Percentiles rank a stretch among this genome's conserved stretches.
Conservation (phyloP, 2,888 invertebrate genomes). For the Cotesia congregata region DNA sequence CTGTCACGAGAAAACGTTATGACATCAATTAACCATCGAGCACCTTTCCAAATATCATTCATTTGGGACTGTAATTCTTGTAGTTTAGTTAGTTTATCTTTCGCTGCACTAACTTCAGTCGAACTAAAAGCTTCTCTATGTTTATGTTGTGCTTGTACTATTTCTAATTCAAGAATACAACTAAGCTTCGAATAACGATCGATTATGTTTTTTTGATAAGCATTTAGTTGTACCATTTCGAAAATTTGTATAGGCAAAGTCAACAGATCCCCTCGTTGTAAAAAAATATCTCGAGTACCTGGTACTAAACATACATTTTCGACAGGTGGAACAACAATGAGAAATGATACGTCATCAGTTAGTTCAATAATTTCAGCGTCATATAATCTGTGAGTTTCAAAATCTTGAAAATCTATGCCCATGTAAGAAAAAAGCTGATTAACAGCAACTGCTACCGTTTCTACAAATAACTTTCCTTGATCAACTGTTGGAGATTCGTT, state of each 20-base stretch:
- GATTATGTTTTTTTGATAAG: constrained; percentile 92
- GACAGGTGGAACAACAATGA: constrained; percentile 92
- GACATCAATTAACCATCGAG: constrained; percentile 96
- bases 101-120: constrained; percentile 87
- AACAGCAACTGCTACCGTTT: constrained; percentile 81
- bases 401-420: constrained; percentile 82
- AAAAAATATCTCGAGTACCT: constrained; percentile 86
- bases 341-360: constrained; percentile 89
- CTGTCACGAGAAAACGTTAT: constrained; percentile 94
- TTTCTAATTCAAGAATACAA: constrained; percentile 93
- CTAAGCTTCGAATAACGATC: constrained; percentile 93
- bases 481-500: constrained; percentile 73
- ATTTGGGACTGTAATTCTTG: constrained; percentile 88
- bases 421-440: constrained; percentile 84
- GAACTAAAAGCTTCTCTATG: constrained; percentile 96
- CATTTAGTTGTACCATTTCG: constrained; percentile 94
- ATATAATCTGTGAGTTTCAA: constrained; percentile 85
- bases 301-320: constrained; percentile 94
- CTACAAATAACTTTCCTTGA: constrained; percentile 85
- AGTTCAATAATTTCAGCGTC: constrained; percentile 95
- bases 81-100: constrained; percentile 85
- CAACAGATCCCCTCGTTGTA: constrained; percentile 87
- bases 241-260: constrained; percentile 94
- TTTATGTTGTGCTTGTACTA: constrained; percentile 91
- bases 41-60: constrained; percentile 92